These are phyloP conservation scores for Notechis scutatus DNA, from an alignment of 2,113 vertebrate genomes.

Conservation along the genomic window DNA sequence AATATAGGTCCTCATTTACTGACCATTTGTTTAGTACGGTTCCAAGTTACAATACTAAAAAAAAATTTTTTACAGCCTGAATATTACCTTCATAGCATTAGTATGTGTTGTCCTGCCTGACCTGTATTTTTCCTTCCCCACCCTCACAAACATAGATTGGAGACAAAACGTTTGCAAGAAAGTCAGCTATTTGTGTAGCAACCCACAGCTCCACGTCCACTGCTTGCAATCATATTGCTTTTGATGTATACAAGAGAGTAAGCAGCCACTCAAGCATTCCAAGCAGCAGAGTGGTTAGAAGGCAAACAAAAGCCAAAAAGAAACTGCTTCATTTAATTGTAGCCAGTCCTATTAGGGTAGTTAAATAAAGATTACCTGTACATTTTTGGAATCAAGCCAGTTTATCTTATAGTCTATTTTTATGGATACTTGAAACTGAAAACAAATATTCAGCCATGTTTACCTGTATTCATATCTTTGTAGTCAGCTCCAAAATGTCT, in stretches of 20 bases:
- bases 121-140: not conserved
- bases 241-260: too few species aligned
- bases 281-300: too few species aligned
- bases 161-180: not conserved
- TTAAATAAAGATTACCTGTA: not conserved
- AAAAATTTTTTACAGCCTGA: not conserved
- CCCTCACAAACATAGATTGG: not conserved
- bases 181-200: not conserved
- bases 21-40: not conserved
- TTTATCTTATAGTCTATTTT: not conserved
- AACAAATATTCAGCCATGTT: not conserved
- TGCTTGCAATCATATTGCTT: not conserved
- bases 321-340: not conserved
- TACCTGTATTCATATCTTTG: constrained; percentile 88
- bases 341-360: not conserved
- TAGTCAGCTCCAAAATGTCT: constrained; percentile 96
- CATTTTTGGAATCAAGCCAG: not conserved
- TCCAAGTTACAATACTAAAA: not conserved
- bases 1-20: not conserved
- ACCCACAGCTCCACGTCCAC: not conserved
- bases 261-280: too few species aligned
- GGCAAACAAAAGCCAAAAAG: too few species aligned
- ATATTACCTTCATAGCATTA: not conserved
- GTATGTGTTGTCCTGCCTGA: not conserved
- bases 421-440: not conserved